phyloP scores from a whole-genome alignment of 2,888 invertebrate species.

The Caenorhabditis plicata region DNA sequence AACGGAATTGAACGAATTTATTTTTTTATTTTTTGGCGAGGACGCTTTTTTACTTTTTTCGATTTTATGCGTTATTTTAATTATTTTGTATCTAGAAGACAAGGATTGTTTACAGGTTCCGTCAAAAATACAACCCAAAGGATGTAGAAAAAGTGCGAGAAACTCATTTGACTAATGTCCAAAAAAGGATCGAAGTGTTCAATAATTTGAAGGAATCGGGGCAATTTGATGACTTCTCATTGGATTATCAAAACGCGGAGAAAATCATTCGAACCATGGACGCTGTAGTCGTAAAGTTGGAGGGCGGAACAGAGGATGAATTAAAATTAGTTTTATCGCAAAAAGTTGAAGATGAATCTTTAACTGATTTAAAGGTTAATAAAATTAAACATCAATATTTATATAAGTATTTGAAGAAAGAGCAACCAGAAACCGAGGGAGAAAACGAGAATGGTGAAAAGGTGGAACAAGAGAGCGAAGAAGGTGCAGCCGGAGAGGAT shows the following conservation, averaged over 20 bases:
- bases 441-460: conserved; percentile 10
- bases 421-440: conserved; percentile 5
- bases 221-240: conserved; percentile 77
- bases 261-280: conserved; percentile 85
- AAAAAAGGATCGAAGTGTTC: conserved; percentile 85
- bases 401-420: conserved; percentile 8
- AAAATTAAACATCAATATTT: conserved; percentile 11
- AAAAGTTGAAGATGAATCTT: conserved; percentile 52
- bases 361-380: conserved; percentile 52
- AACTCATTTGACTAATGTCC: conserved; percentile 75
- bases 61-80: conserved; percentile 3
- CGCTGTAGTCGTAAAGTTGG: conserved; percentile 76
- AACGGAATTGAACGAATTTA: conserved; percentile 11
- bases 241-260: conserved; percentile 80
- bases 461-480: conserved; percentile 12
- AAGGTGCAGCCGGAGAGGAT: conserved; percentile 27
- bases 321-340: conserved; percentile 72
- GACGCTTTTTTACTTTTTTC: conserved; percentile 9
- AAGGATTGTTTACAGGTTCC: conserved; percentile 79
- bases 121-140: conserved; percentile 96
- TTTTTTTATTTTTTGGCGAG: conserved; percentile 23
- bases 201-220: conserved; percentile 76
- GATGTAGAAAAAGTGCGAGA: conserved; percentile 86
- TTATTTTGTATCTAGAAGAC: not conserved
- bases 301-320: conserved; percentile 80